These are phyloP conservation scores for Oreochromis tanganicae DNA, from an alignment of 2,113 vertebrate genomes.

Conservation along the genomic window DNA sequence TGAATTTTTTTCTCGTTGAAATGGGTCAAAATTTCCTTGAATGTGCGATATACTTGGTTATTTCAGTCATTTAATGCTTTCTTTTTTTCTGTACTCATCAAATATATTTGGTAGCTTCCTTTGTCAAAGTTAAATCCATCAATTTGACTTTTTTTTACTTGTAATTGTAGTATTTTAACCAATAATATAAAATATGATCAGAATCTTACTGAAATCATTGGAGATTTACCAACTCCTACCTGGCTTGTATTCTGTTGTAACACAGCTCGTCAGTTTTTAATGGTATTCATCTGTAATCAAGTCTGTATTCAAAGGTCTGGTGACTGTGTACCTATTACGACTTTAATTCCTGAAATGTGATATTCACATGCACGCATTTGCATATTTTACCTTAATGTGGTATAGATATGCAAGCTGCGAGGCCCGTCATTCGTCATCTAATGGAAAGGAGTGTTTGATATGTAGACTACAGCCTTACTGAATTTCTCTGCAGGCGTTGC, in stretches of 20 bases:
- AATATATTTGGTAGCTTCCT: background rate
- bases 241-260: background rate
- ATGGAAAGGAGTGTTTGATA: conserved; percentile 18
- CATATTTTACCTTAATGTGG: conserved; percentile 54
- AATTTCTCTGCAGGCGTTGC: background rate
- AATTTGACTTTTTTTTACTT: background rate
- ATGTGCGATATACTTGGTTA: background rate
- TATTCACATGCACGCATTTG: conserved; percentile 37
- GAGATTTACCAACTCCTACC: background rate
- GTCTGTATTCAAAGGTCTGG: background rate
- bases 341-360: conserved; percentile 45
- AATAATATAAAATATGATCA: background rate
- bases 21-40: background rate
- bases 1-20: background rate
- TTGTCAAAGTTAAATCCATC: background rate
- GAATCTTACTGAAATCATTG: background rate
- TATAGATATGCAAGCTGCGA: conserved; percentile 14
- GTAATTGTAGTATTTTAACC: background rate
- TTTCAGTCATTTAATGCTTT: background rate
- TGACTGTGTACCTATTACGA: conserved; percentile 3
- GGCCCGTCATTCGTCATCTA: conserved; percentile 16
- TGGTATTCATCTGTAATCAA: background rate
- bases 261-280: background rate
- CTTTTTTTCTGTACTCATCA: background rate
- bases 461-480: background rate